Percentiles rank a stretch among this genome's conserved stretches.
These are phyloP conservation scores for Eolophus roseicapilla DNA, from an alignment of 2,113 vertebrate genomes.

Conservation along the genomic window DNA sequence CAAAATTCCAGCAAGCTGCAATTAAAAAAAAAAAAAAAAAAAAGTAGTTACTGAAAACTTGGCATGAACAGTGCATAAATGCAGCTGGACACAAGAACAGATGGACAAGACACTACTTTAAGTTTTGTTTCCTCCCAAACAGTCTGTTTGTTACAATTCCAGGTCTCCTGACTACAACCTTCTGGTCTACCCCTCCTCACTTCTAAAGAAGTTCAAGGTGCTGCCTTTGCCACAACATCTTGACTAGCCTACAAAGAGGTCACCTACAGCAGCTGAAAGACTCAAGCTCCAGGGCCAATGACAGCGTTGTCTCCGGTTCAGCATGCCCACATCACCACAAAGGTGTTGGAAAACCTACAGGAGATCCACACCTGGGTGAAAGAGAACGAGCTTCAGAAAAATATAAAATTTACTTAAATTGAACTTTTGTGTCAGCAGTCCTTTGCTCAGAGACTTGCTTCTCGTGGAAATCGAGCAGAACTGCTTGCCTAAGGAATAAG, in stretches of 20 bases:
- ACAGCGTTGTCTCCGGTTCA: rapidly evolving
- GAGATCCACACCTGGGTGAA: no score
- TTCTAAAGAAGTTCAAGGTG: not conserved
- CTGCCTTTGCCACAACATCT: rapidly evolving
- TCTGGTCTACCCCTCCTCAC: not conserved
- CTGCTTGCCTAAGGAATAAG: not conserved
- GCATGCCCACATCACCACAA: rapidly evolving
- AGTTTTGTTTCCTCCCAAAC: not conserved
- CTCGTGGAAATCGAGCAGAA: rapidly evolving
- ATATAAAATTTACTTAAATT: rapidly evolving
- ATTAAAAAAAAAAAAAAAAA: not conserved
- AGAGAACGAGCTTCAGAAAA: not conserved
- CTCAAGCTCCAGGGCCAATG: rapidly evolving
- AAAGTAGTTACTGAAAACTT: not conserved
- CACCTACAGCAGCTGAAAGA: not conserved
- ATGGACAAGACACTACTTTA: not conserved
- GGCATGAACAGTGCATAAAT: rapidly evolving
- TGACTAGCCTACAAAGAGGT: rapidly evolving
- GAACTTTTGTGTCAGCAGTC: not conserved
- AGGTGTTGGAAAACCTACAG: not conserved
- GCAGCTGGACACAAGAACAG: not conserved
- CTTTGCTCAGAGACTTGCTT: not conserved
- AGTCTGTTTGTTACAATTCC: rapidly evolving
- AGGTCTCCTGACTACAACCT: not conserved
- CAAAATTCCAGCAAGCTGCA: not conserved